These are phyloP conservation scores for Venturia canescens DNA, from an alignment of 1,140 invertebrate genomes.

Conservation along the genomic window DNA sequence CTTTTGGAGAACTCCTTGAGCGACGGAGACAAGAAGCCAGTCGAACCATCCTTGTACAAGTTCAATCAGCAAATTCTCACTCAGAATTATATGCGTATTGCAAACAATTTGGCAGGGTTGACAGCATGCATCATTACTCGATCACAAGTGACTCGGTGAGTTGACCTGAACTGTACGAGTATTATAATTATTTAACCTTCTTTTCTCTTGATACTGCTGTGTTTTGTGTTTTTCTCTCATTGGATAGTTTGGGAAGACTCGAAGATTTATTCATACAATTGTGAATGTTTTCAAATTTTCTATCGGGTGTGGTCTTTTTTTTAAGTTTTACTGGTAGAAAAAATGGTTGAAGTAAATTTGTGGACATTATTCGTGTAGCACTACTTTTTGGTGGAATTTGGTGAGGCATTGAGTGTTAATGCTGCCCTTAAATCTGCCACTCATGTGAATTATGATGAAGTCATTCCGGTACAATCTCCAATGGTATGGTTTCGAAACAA, in stretches of 20 bases:
- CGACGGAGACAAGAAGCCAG: constrained; percentile 78
- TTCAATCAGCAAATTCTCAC: constrained; percentile 80
- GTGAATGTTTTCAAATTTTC: too few species aligned
- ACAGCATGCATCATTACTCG: constrained; percentile 81
- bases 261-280: too few species aligned
- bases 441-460: constrained; percentile 75
- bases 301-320: background rate
- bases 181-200: constrained; percentile 41
- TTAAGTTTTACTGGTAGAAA: background rate
- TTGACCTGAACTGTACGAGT: constrained; percentile 3
- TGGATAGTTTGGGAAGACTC: too few species aligned
- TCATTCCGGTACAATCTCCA: constrained; percentile 80
- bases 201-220: background rate
- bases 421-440: constrained; percentile 71
- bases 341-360: background rate
- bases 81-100: constrained; percentile 82
- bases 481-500: constrained; percentile 84
- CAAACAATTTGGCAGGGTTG: constrained; percentile 78
- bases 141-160: constrained; percentile 73
- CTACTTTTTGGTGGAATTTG: constrained; percentile 84
- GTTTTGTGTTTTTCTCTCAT: background rate
- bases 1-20: constrained; percentile 68
- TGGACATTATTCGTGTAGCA: constrained; percentile 73
- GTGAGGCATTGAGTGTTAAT: constrained; percentile 70
- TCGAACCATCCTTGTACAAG: constrained; percentile 80